Evolutionary conservation across 2,797 vertebrate genomes (phyloP), one percentile per base, ranked within the genome.

Genomic region (Ptychobarbus kaznakovi): DNA sequence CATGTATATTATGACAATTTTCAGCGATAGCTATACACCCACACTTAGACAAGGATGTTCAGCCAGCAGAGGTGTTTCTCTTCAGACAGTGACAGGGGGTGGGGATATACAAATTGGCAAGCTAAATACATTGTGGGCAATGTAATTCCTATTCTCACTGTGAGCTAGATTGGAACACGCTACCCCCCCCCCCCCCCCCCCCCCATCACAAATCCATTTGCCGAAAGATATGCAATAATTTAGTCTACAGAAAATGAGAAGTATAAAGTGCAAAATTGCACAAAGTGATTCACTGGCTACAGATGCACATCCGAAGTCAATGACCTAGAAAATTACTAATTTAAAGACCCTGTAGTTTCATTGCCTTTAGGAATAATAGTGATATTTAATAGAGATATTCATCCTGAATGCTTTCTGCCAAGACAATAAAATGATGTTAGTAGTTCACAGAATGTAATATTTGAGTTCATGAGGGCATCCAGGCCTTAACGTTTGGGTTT

Each of bases 361-460:
- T 75, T 78, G 76, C 83, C 84, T 87, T 86, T n/a, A 53, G 76
- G 85, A 16, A 20, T 35, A 69, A 66, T 49, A 85, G 86, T 13
- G 38, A 46, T 12, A 65, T 63, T 28, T 77, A 79, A 65, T 58
- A 84, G 86, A 11, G 35, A 46, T 12, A 65, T 63, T 28, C 74
- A 80, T 58, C 20, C 82, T 82, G 46, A 38, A 77, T 70, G 78
- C 28, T 13, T 49, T 83, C 70, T 49, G 2, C 40, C 86, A 63
- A 77, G 11, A 69, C 75, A 89, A 89, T 91, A 88, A 93, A 92
- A 79, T 86, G 20, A 53, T 78, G 88, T 91, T 90, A 90, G 80
- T 89, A 88, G 49, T 28, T 51, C 49, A 51, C 13, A 28, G 65
- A 42, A 46, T 70, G 73, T 42, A 65, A 35, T 53, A 75, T 82